Conservation (phyloP, 2,888 invertebrate species). For the Mantis religiosa region DNA sequence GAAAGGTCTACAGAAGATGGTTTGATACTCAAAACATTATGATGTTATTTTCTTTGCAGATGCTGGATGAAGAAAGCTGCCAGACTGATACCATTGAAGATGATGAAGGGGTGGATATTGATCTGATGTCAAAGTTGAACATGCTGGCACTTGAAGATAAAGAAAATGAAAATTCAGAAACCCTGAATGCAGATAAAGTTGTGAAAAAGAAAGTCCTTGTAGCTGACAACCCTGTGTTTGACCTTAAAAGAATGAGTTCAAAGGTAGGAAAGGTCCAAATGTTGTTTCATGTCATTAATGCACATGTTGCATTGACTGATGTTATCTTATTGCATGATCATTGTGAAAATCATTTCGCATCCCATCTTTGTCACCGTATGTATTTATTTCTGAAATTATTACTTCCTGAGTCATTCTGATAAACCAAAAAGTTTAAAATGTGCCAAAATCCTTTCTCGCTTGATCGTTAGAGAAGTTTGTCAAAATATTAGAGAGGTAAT, state of each 20-base stretch:
- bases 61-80: conserved; percentile 48
- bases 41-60: conserved; percentile 35
- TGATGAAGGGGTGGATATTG: conserved; percentile 48
- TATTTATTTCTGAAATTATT: too few species aligned
- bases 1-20: background rate
- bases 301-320: too few species aligned
- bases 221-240: conserved; percentile 68
- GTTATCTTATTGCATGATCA: too few species aligned
- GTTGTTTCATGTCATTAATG: too few species aligned
- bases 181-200: conserved; percentile 41
- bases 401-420: too few species aligned
- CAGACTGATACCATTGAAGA: conserved; percentile 43
- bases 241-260: conserved; percentile 56
- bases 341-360: too few species aligned
- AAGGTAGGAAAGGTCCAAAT: conserved; percentile 45
- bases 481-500: too few species aligned
- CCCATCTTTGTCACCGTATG: too few species aligned
- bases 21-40: conserved; percentile 8
- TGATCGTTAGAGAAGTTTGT: too few species aligned
- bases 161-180: conserved; percentile 42
- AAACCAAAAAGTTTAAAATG: too few species aligned
- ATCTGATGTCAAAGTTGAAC: conserved; percentile 61
- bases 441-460: too few species aligned
- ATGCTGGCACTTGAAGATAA: conserved; percentile 45
- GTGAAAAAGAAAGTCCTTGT: conserved; percentile 61